Percentiles rank a stretch among this genome's conserved stretches.
Evolutionary conservation across 2,113 vertebrate genomes (phyloP).

Genomic region (Mus pahari): DNA sequence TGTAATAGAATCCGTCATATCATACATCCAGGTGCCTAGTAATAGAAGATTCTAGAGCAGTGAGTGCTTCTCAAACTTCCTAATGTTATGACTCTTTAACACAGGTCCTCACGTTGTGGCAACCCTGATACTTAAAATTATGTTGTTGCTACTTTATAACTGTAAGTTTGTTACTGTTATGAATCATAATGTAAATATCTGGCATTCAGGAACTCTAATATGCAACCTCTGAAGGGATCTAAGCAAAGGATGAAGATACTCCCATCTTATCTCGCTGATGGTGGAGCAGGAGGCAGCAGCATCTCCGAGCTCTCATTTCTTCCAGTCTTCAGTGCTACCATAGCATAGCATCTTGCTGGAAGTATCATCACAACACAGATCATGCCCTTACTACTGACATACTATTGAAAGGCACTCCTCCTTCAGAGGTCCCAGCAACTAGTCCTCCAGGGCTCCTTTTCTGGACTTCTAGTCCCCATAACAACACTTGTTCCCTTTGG

Average conservation of each 20-base stretch:
- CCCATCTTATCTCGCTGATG: neutral
- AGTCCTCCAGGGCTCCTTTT: neutral
- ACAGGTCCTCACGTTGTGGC: neutral
- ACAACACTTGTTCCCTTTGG: no score
- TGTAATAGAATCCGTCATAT: neutral
- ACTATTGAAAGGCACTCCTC: rapidly evolving
- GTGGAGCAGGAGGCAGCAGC: neutral
- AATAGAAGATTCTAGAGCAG: neutral
- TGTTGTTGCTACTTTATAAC: neutral
- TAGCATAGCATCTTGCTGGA: neutral
- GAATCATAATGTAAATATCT: neutral
- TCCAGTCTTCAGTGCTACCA: neutral
- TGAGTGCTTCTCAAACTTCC: neutral
- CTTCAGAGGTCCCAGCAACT: neutral
- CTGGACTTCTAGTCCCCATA: neutral
- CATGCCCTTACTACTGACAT: rapidly evolving
- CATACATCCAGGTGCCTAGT: neutral
- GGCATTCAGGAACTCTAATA: neutral
- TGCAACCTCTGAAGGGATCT: neutral
- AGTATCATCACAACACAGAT: neutral
- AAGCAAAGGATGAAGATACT: neutral
- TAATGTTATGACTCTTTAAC: neutral
- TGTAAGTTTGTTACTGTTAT: neutral
- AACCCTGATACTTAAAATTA: neutral
- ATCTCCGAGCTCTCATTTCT: neutral